Base-by-base conservation (phyloP, 2,797 vertebrate genomes). In the Astyanax mexicanus region DNA sequence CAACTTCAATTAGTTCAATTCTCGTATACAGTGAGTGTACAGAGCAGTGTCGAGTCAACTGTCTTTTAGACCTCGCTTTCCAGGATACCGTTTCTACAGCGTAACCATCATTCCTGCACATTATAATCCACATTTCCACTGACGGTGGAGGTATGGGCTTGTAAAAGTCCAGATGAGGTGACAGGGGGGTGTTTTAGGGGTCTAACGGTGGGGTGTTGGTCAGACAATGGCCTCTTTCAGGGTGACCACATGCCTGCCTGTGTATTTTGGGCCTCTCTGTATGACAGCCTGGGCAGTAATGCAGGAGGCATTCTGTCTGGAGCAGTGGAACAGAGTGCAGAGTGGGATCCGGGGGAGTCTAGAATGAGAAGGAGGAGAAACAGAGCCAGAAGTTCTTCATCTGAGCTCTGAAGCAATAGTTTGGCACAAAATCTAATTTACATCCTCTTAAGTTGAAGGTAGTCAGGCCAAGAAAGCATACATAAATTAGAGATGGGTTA, bases 141-240 rank as follows among this genome's bases (percentile, higher is more conserved):
- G 49, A 52, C 3, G 19, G 25, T 57, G 12, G 38, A 27, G n/a
- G 37, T 3, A 35, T 42, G 54, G 44, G 15, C 3, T 5, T 3
- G 44, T 17, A 15, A 45, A 45, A 4, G 44, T 69, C 49, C 68
- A 68, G 68, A 67, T 21, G 61, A 29, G 68, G 25, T 37, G 58
- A 64, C 29, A 54, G 69, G 35, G 35, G 42, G 40, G 57, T 38
- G 29, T 6, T 29, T 32, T 57, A 60, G 70, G 65, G 60, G 67
- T 35, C 25, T 58, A 57, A 42, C 19, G n/a, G 19, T 80, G 47
- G 62, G 42, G 45, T 60, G 38, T 32, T 69, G 40, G 8, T 77
- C 85, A 88, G 87, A 93, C 90, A 92, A 92, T 89, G 84, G 73
- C 58, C 71, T 87, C 85, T 90, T 92, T 92, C 87, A 91, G 79